phyloP scores from a whole-genome alignment of 1,140 invertebrate species.

The Drusus annulatus region DNA sequence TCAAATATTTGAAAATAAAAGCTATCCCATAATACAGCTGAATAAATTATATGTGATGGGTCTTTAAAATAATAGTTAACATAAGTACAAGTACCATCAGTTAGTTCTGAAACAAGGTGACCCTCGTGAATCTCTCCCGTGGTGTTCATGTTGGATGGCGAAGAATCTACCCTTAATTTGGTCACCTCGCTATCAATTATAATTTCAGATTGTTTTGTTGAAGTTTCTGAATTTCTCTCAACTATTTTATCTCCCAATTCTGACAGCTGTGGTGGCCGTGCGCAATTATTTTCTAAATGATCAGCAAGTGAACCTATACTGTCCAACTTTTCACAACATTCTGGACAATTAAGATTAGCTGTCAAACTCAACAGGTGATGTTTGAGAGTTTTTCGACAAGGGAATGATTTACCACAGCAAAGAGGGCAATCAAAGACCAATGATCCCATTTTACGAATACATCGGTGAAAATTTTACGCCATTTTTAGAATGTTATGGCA shows the following conservation, averaged over 20 bases:
- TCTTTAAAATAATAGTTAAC: not conserved
- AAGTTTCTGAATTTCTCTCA: not conserved
- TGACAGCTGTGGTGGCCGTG: not conserved
- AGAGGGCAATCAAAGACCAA: slow-evolving; percentile 73
- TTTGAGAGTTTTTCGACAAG: slow-evolving; percentile 71
- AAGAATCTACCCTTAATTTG: slow-evolving; percentile 15
- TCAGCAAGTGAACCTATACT: slow-evolving; percentile 60
- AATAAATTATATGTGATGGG: no score
- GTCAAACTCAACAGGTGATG: slow-evolving; percentile 75
- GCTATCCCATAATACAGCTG: no score
- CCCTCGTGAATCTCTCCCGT: not conserved
- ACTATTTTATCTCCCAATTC: slow-evolving; percentile 31
- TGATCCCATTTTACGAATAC: slow-evolving; percentile 68
- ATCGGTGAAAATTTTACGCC: slow-evolving; percentile 40
- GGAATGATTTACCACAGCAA: slow-evolving; percentile 76
- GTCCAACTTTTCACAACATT: slow-evolving; percentile 71
- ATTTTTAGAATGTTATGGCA: slow-evolving; percentile 39
- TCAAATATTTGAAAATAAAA: no score
- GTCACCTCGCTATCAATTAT: not conserved
- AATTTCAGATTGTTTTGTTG: not conserved
- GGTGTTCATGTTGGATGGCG: slow-evolving; percentile 12
- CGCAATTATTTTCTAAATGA: slow-evolving; percentile 67
- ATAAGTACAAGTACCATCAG: slow-evolving; percentile 10
- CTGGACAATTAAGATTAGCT: slow-evolving; percentile 74
- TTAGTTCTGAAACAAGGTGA: slow-evolving; percentile 21